Evolutionary conservation across 2,113 vertebrate genomes (phyloP).

Genomic region (Asarcornis scutulata): DNA sequence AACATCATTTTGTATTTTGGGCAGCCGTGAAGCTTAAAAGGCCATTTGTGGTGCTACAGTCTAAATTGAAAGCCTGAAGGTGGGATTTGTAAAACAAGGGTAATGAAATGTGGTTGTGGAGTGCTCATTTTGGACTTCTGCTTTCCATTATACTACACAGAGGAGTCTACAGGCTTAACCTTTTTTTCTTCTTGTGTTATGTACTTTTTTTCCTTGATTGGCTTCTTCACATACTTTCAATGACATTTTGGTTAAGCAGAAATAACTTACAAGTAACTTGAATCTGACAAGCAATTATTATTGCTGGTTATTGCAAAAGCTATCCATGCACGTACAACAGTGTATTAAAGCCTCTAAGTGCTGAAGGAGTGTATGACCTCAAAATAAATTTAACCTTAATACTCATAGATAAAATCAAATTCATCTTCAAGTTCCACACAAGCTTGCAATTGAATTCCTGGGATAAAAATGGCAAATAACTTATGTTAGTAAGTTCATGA

Average conservation of each 20-base stretch:
- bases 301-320: background rate
- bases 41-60: background rate
- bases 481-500: background rate
- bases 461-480: background rate
- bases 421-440: background rate
- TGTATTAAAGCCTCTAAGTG: background rate
- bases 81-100: background rate
- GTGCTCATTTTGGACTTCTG: background rate
- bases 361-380: background rate
- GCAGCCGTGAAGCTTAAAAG: background rate
- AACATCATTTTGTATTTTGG: background rate
- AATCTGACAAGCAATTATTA: background rate
- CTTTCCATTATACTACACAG: background rate
- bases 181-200: background rate
- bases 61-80: background rate
- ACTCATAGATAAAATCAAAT: background rate
- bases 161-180: background rate
- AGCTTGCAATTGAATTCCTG: background rate
- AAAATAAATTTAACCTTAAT: background rate
- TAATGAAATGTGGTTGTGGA: background rate
- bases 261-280: background rate
- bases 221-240: background rate
- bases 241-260: background rate
- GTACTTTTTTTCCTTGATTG: too few species aligned
- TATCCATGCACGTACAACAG: rapidly evolving